These are phyloP conservation scores for Monochamus saltuarius DNA, from an alignment of 1,140 invertebrate species.

Conservation along the genomic window DNA sequence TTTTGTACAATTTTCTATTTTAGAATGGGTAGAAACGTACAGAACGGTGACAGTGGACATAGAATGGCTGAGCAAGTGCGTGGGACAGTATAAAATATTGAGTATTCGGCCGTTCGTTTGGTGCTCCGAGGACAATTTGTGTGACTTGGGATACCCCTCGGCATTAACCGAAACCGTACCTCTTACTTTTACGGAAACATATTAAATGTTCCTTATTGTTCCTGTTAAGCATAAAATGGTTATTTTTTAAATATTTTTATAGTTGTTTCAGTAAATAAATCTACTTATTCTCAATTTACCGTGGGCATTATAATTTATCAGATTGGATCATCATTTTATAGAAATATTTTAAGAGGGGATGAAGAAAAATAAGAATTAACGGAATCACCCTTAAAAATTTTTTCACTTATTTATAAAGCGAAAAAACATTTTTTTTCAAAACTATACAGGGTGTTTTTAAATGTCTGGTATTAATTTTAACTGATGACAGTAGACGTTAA, in stretches of 20 bases:
- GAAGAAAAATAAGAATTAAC: no score
- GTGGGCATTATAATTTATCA: no score
- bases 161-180: conserved; percentile 31
- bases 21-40: conserved; percentile 41
- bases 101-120: conserved; percentile 40
- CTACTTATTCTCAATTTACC: no score
- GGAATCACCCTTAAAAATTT: no score
- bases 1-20: background rate
- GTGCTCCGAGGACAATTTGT: conserved; percentile 40
- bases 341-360: no score
- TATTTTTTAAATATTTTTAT: conserved; percentile 7
- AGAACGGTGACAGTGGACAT: conserved; percentile 45
- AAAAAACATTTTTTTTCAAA: no score
- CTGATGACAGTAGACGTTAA: no score
- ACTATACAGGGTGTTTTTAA: no score
- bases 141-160: conserved; percentile 42
- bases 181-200: conserved; percentile 26
- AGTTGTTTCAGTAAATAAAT: no score
- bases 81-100: conserved; percentile 42
- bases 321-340: no score
- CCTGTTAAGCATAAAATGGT: background rate
- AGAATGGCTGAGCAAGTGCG: conserved; percentile 46
- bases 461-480: no score
- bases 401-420: no score
- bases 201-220: background rate